phyloP scores from a whole-genome alignment of 2,888 invertebrate species.

The Rhamnusium bicolor region DNA sequence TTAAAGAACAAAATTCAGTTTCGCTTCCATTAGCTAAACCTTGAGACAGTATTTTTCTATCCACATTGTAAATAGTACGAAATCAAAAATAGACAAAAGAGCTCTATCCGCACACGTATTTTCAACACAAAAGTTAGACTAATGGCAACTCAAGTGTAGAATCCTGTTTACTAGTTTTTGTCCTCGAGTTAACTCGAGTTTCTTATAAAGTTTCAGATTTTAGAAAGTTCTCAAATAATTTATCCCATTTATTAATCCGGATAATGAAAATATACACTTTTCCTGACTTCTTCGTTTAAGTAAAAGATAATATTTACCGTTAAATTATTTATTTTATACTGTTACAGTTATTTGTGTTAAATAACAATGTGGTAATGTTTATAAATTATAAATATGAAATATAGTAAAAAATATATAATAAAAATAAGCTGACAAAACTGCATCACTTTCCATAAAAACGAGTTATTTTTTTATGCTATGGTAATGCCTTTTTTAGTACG shows the following conservation, averaged over 20 bases:
- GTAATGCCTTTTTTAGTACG: too few relatives aligned
- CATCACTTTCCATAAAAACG: too few relatives aligned
- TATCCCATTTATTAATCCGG: conserved; percentile 3
- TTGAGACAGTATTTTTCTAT: background rate
- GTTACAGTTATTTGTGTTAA: too few relatives aligned
- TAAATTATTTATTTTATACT: too few relatives aligned
- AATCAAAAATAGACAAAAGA: background rate
- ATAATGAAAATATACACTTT: background rate
- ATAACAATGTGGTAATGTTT: background rate
- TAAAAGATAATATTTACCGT: background rate
- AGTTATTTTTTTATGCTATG: too few relatives aligned
- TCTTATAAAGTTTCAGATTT: conserved; percentile 5
- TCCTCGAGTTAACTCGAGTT: conserved; percentile 8
- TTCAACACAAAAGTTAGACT: background rate
- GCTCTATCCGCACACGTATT: background rate
- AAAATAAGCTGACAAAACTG: too few relatives aligned
- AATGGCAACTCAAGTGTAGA: conserved; percentile 12
- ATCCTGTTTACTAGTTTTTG: conserved; percentile 16
- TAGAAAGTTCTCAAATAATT: conserved; percentile 11
- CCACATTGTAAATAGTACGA: background rate
- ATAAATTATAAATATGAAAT: too few relatives aligned
- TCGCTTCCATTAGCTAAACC: background rate
- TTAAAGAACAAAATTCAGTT: too few relatives aligned
- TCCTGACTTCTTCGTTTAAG: background rate
- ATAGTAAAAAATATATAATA: too few relatives aligned